Evolutionary conservation across 1,140 invertebrate genomes (phyloP), one percentile per base, ranked within the genome.

Genomic region (Diploscapter pachys): DNA sequence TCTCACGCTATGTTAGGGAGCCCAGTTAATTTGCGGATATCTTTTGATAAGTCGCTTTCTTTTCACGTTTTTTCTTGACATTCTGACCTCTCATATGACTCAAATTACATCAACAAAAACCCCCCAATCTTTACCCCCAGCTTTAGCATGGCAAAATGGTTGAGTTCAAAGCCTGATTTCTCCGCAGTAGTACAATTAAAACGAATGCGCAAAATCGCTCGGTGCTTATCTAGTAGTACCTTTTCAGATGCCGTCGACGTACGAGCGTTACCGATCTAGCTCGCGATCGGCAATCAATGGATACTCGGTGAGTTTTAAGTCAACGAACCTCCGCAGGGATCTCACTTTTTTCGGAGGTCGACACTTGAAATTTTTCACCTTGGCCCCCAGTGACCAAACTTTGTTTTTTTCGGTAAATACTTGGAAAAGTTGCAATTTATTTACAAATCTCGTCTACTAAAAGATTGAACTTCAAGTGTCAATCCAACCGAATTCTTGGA

Each of bases 241-340:
- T 5, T 55, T 63, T 51, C 9, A 75, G 73, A 65, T 76, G 64
- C 75, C 75, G 51, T 71, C 78, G 48, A 83, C 74, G 49, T 82
- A 85, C 76, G 83, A 81, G 3, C 61, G 77, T 31, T 85, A 85
- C 70, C 70, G 80, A n/a, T 82, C 82, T 13, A 57, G 78, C n/a
- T 85, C 83, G 11, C 82, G 80, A 51, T 65, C 77, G n/a, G 13
- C 83, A 54, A 61, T 85, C 49, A 81, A 81, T 64, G 77, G 80
- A 55, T 83, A 84, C 65, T 69, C 68, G 55, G 82, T 83, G 69
- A 79, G 80, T 83, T 55, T 56, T 65, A 31, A 13, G 5, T 11
- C 31, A 31, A 31, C 31, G 31, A 31, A 31, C 31, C 31, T 31
- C 31, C 31, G 31, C 31, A 31, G 31, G 31, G 31, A 31, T 31